Evolutionary conservation across 2,888 invertebrate genomes (phyloP), one percentile per base, ranked within the genome.

Genomic region (Drosophila infuscata): DNA sequence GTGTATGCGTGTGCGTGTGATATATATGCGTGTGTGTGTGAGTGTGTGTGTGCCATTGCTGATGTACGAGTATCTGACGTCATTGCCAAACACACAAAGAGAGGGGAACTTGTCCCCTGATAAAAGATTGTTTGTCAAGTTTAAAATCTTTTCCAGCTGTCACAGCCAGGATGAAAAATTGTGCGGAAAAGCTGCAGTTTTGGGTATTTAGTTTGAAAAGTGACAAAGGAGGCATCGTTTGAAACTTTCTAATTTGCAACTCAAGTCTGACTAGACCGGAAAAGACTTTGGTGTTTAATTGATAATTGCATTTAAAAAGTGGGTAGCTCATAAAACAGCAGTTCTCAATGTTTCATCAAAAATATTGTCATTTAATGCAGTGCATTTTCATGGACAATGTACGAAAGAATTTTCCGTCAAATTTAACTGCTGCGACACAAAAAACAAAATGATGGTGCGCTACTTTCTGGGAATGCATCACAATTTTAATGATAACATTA

Each of bases 81-180:
- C 72, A 70, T 60, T 60, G 83, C 25, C 54, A 54, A 36, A 59
- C 29, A 12, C 17, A 38, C 32, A 33, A 11, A 8, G 36, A 29
- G 32, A 32, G 15, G 17, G 17, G 32, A 2, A 20, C 11, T 43
- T 61, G 69, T 58, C 81, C 79, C 70, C 58, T 86, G 81, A 83
- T 83, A 88, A 86, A 86, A 86, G 82, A 83, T 79, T 83, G 79
- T 76, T 81, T 70, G 72, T 64, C 76, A 75, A 89, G 74, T 72
- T 83, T 66, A 61, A 76, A 83, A 67, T 79, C 81, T 79, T 74
- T 63, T 68, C 59, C 64, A 68, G 63, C 66, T 77, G 73, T 61
- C 67, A 62, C 56, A 62, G 33, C 53, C 65, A 57, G 32, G 2
- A 15, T 46, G 15, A 62, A 49, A 61, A 51, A 41, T 52, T 17